Evolutionary conservation across 2,888 invertebrate species (phyloP).

Genomic region (Leptothorax acervorum): DNA sequence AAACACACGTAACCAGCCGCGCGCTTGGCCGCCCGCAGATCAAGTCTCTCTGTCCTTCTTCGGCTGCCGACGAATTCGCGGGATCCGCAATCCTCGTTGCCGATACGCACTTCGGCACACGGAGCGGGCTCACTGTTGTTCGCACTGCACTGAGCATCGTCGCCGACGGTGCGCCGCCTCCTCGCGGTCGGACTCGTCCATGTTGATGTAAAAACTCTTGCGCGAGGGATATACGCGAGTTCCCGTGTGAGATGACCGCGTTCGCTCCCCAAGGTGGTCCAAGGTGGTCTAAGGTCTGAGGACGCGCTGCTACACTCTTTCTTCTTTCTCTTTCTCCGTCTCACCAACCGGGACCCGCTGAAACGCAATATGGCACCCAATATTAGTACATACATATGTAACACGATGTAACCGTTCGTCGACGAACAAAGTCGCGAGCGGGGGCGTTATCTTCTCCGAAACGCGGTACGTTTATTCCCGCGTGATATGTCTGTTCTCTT

Average conservation of each 20-base stretch:
- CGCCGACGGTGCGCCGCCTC: not conserved
- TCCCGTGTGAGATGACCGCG: no score
- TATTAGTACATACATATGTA: not conserved
- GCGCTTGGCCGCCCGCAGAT: not conserved
- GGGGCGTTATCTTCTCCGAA: not conserved
- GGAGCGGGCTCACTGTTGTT: not conserved
- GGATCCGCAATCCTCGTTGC: not conserved
- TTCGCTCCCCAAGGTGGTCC: not conserved
- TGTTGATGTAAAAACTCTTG: not conserved
- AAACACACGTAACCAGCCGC: slow-evolving; percentile 63
- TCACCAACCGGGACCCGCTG: not conserved
- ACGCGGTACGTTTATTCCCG: no score
- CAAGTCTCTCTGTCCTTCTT: not conserved
- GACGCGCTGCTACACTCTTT: not conserved
- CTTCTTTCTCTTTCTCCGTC: not conserved
- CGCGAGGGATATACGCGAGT: not conserved
- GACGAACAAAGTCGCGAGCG: not conserved
- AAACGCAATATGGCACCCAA: slow-evolving; percentile 31
- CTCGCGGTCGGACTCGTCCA: slow-evolving; percentile 21
- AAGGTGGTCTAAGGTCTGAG: not conserved
- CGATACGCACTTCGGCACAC: not conserved
- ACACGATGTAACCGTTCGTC: not conserved
- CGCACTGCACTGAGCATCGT: not conserved
- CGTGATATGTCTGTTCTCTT: no score
- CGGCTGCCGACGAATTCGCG: not conserved